Base-by-base conservation (phyloP, 1,140 invertebrate species). In the Harlomillsia oculata region DNA sequence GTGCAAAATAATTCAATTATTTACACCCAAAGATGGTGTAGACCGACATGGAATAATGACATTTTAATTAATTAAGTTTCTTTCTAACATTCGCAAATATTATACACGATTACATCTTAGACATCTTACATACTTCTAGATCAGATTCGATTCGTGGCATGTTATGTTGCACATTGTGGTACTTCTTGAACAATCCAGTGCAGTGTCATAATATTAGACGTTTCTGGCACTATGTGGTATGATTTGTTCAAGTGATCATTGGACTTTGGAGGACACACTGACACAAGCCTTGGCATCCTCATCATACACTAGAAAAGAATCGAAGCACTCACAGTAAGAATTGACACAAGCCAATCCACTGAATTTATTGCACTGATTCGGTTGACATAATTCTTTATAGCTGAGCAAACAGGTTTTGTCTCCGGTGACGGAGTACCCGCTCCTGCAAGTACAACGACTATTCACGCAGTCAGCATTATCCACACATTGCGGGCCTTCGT, bases 291-390 rank as follows among this genome's bases (percentile, higher is more conserved):
- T 56, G 11, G 54, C 40, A n/a, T 51, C 49, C 23, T 49, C 23
- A 28, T 57, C 55, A 30, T 50, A 57, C 32, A 57, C 45, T 18
- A 57, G 44, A 41, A 49, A 51, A n/a, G 46, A 51, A 23, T 57
- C 55, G 34, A 57, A 57, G 34, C 55, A 57, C 13, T 57, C 55
- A 14, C 55, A 57, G 3, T 5, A 28, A 13, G 34, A 36, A 25
- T 50, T 57, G 5, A 57, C 37, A 23, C 55, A 57, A 11, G 55
- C 46, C 0, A 57, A 41, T 9, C 55, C 46, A 20, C 37, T 51
- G 43, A 34, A 56, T n/a, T 39, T 41, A 28, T 57, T 57, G 39
- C 55, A 57, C 28, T 18, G 11, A 57, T 57, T 50, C 6, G 55
- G 46, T n/a, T 41, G 23, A 29, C 55, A 57, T 32, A 29, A 14